Base-by-base conservation (phyloP, 2,113 vertebrate genomes). In the Prochilodus magdalenae region DNA sequence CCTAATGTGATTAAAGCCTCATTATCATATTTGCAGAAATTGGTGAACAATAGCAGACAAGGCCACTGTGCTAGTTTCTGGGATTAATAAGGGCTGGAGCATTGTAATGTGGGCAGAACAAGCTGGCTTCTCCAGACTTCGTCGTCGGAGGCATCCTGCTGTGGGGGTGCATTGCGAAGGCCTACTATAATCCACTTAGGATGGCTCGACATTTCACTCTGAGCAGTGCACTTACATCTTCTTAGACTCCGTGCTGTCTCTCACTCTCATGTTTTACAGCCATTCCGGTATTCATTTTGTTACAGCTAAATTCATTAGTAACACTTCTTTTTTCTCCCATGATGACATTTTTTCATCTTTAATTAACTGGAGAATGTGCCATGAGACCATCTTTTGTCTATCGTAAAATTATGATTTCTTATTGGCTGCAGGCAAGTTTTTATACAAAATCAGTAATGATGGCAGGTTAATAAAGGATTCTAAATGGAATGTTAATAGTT, bases 111-210 rank as follows among this genome's bases (percentile, higher is more conserved):
- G 51, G 65, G 74, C n/a, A 70, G 27, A 77, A 60, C 57, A 60
- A 60, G 24, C 44, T 18, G 40, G n/a, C 27, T 62, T 77, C 40
- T 82, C 14, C 0, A 63, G 40, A 40, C 53, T 77, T 72, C 7
- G 49, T 63, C 40, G 24, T n/a, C 10, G 4, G 29, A 63, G 57
- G 70, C 27, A 4, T 77, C 80, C 73, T 77, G 74, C 74, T 77
- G 65, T 70, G 26, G 69, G 75, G 83, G 66, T 65, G 67, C 10
- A 53, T n/a, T 59, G 60, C 53, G 73, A 77, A 81, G 33, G 65
- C 65, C 60, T 53, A 73, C 74, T 49, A 65, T 85, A 85, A 85
- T 81, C 83, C 74, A 85, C 29, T 81, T 85, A 81, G 57, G 75
- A 82, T 82, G 59, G 75, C 79, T 81, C 49, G 69, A 80, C 77